phyloP scores from a whole-genome alignment of 1,140 invertebrate genomes.

The Anastrepha obliqua region DNA sequence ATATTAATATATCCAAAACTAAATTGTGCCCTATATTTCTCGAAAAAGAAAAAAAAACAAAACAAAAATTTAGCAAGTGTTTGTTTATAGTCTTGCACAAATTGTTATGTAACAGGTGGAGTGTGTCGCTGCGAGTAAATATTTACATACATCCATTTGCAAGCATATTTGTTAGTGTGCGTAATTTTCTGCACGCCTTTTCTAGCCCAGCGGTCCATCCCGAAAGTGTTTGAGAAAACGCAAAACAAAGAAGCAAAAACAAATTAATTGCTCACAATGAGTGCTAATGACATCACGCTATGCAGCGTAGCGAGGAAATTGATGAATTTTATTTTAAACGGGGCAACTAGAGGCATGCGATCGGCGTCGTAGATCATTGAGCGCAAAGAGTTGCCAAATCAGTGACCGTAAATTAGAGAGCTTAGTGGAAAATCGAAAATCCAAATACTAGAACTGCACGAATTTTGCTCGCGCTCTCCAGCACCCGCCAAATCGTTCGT shows the following conservation, averaged over 20 bases:
- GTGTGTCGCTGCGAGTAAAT: neutral
- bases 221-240: neutral
- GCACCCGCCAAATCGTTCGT: neutral
- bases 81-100: no score
- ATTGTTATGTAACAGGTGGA: conserved; percentile 16
- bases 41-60: no score
- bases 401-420: no score
- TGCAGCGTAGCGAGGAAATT: neutral
- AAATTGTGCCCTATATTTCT: no score
- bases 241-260: neutral
- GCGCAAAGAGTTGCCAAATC: no score
- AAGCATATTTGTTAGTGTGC: neutral
- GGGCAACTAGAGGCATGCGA: neutral
- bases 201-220: neutral
- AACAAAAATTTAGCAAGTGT: no score
- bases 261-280: neutral
- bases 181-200: conserved; percentile 25
- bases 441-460: neutral
- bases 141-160: neutral
- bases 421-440: no score
- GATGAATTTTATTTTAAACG: neutral
- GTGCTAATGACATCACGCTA: conserved; percentile 20
- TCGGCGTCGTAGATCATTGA: no score
- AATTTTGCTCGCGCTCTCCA: neutral
- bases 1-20: no score